Percentiles rank a stretch among this genome's conserved stretches.
phyloP scores from a whole-genome alignment of 2,797 vertebrate genomes.

The Microcaecilia unicolor region DNA sequence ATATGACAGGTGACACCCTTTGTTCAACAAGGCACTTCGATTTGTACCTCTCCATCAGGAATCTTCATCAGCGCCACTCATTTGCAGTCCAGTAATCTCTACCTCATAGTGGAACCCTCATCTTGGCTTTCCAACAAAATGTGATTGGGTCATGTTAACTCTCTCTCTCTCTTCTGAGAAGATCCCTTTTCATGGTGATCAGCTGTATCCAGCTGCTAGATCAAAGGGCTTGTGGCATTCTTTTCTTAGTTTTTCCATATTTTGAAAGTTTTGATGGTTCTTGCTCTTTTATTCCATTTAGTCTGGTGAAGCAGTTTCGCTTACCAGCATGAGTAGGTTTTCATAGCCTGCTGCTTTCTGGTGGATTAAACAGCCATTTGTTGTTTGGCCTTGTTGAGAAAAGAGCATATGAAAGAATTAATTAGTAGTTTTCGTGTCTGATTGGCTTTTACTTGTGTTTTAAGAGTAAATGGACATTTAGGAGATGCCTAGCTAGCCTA shows the following conservation, averaged over 20 bases:
- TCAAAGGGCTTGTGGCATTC: neutral
- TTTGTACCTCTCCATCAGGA: no score
- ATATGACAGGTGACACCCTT: no score
- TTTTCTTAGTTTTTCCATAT: neutral
- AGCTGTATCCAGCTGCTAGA: no score
- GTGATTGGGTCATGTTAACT: no score
- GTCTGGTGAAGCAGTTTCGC: conserved; percentile 35
- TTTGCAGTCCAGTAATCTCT: no score
- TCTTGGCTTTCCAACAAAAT: no score
- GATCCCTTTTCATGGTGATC: no score
- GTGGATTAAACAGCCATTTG: conserved; percentile 52
- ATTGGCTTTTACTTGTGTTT: conserved; percentile 16
- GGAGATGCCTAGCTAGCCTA: conserved; percentile 5
- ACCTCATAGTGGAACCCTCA: no score
- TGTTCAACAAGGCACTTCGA: no score
- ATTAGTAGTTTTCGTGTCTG: conserved; percentile 1
- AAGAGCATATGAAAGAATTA: conserved; percentile 29
- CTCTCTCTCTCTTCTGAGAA: no score
- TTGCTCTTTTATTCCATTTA: conserved; percentile 23
- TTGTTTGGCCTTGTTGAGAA: conserved; percentile 32
- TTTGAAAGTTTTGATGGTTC: neutral
- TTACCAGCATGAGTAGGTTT: conserved; percentile 39
- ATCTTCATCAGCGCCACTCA: no score
- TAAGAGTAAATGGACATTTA: conserved; percentile 4
- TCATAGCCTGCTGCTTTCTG: conserved; percentile 47